Evolutionary conservation across 1,140 invertebrate species (phyloP), one percentile per base, ranked within the genome.

Genomic region (Berghia stephanieae): DNA sequence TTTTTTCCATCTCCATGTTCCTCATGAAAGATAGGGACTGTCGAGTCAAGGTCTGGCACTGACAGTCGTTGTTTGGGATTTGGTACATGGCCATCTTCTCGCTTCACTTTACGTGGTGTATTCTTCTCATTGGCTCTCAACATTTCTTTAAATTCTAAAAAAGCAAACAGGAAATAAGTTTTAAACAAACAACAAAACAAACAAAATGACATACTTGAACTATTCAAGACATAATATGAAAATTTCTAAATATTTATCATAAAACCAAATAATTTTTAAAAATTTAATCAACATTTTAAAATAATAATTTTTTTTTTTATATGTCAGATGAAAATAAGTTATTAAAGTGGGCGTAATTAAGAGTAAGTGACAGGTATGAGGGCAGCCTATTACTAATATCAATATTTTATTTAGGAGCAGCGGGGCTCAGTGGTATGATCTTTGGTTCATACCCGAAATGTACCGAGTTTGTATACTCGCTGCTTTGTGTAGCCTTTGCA

Each of bases 101-200:
- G 73, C 79, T 80, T 86, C 78, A 78, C 82, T 75, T 82, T 86
- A 77, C 81, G 46, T 36, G 80, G 81, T n/a, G 82, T 82, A 90
- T 75, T 89, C 88, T 95, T 95, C 79, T 96, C 95, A 46, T 95
- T 93, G 77, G 94, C 94, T 85, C 94, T 93, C 78, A 97, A 91
- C 93, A 96, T 96, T 91, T 97, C 95, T 89, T 93, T 93, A 83
- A 93, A 93, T 69, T 91, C 93, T 93, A 85, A 40, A 89, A 90
- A 52, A 55, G 27, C 49, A 52, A 73, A 75, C 16, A 76, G 21
- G 52, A 57, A 10, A 24, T 13, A 0, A 13, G 24, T 8, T 10
- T 57, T 1, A 6, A 44, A 21, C 24, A 55, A 67, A 67, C n/a
- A 72, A 72, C 46, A 72, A n/a, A 31, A 49, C 13, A 21, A 49